Evolutionary conservation across 2,113 vertebrate genomes (phyloP).

Genomic region (Aviceda subcristata): DNA sequence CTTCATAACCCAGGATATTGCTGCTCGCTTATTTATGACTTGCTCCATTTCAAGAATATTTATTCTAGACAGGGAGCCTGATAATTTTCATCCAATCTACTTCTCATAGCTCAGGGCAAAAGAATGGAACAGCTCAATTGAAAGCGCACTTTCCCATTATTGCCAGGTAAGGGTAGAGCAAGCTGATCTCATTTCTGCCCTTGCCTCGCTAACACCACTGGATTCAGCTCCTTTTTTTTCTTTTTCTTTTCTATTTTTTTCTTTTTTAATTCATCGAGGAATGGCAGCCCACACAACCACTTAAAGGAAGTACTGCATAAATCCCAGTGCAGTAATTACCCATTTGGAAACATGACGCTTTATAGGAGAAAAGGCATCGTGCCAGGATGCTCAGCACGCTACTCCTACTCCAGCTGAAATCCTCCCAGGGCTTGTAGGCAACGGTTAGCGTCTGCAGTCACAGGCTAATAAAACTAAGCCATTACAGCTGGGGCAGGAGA

Average conservation of each 20-base stretch:
- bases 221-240: neutral
- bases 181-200: conserved; percentile 67
- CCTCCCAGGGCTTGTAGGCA: conserved; percentile 44
- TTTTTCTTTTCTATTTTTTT: neutral
- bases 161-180: conserved; percentile 75
- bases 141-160: conserved; percentile 80
- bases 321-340: conserved; percentile 65
- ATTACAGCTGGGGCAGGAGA: conserved; percentile 15
- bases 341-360: conserved; percentile 62
- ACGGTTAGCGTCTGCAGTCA: neutral
- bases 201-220: conserved; percentile 24
- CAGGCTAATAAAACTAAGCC: neutral
- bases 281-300: conserved; percentile 17
- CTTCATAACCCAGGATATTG: conserved; percentile 94
- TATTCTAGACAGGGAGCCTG: conserved; percentile 83
- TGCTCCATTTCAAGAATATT: conserved; percentile 84
- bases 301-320: conserved; percentile 43
- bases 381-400: conserved; percentile 55
- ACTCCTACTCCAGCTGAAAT: conserved; percentile 47
- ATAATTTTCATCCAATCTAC: conserved; percentile 84
- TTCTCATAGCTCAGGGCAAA: conserved; percentile 77
- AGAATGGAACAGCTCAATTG: conserved; percentile 80
- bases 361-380: conserved; percentile 19
- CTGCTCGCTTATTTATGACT: conserved; percentile 95
- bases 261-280: neutral